Evolutionary conservation across 2,888 invertebrate species (phyloP), one percentile per base, ranked within the genome.

Genomic region (Pedicia rivosa): DNA sequence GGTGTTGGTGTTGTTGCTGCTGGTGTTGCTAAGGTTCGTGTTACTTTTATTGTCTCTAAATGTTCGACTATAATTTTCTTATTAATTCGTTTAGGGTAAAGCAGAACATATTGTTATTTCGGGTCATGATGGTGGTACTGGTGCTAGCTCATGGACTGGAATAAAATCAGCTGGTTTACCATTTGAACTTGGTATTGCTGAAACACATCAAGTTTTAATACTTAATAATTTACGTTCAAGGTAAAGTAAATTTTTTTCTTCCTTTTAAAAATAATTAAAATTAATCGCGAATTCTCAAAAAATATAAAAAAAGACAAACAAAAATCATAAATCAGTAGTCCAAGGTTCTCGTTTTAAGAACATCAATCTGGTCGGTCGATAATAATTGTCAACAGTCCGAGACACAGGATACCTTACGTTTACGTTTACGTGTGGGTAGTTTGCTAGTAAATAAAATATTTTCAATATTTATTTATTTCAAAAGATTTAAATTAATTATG

Each of bases 1-100:
- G 97, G 97, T 2, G 97, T 98, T 1, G 97, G 98, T 1, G 94
- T 98, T 2, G 91, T 98, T 1, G 98, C 98, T n/a, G 79, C 95
- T 6, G 98, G 98, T 17, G 97, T 97, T 12, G 94, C 92, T 27
- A 95, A 95, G 74, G 86, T 84, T 24, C 14, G 17, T n/a, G n/a
- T n/a, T n/a, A n/a, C n/a, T n/a, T n/a, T n/a, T 24, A 28, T 22
- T 40, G 39, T 29, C 30, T 31, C 32, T 36, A 37, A 45, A 26
- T 20, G 13, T 19, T 24, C 15, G 30, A 40, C 32, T 32, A 15
- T 28, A 39, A 22, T 22, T 36, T 13, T 37, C 33, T 26, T 35
- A 26, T 36, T 14, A 35, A 20, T 12, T 33, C 36, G 43, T 47
- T 1, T 51, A 86, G 81, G 92, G 92, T 33, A 97, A 97, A 65